phyloP scores from a whole-genome alignment of 2,888 invertebrate genomes.

The Lepidonotus clava region DNA sequence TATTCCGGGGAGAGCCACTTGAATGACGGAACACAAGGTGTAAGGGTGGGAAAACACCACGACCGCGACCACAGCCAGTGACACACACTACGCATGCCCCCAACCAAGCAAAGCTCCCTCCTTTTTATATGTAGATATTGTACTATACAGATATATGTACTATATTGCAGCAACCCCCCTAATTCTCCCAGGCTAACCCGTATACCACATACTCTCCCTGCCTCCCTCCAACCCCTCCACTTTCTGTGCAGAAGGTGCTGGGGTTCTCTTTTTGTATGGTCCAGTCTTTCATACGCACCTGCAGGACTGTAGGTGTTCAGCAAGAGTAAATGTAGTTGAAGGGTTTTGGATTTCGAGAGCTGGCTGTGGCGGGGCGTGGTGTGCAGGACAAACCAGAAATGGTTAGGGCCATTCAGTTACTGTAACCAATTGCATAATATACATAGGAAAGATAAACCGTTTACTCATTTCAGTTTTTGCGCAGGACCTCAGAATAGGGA shows the following conservation, averaged over 20 bases:
- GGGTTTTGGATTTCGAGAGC: background rate
- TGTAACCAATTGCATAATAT: background rate
- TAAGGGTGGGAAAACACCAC: background rate
- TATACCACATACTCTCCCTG: background rate
- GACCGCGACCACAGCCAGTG: slow-evolving; percentile 7
- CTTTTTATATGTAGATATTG: slow-evolving; percentile 28
- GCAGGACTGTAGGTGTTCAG: background rate
- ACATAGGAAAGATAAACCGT: background rate
- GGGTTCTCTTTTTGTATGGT: slow-evolving; percentile 1
- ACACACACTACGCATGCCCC: background rate
- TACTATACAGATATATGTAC: background rate
- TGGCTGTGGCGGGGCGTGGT: slow-evolving; percentile 22
- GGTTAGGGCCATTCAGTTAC: background rate
- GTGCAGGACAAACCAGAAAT: background rate
- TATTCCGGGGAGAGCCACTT: background rate
- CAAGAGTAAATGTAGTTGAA: background rate
- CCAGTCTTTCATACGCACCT: slow-evolving; percentile 16
- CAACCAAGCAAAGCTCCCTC: background rate
- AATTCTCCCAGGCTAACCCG: too few species aligned
- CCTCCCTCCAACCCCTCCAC: background rate
- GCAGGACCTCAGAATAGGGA: slow-evolving; percentile 10
- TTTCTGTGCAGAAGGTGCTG: background rate
- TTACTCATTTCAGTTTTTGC: background rate
- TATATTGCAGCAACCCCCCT: background rate
- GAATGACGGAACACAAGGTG: slow-evolving; percentile 28